Evolutionary conservation across 2,888 invertebrate species (phyloP).

Genomic region (Meliscaeva auricollis): DNA sequence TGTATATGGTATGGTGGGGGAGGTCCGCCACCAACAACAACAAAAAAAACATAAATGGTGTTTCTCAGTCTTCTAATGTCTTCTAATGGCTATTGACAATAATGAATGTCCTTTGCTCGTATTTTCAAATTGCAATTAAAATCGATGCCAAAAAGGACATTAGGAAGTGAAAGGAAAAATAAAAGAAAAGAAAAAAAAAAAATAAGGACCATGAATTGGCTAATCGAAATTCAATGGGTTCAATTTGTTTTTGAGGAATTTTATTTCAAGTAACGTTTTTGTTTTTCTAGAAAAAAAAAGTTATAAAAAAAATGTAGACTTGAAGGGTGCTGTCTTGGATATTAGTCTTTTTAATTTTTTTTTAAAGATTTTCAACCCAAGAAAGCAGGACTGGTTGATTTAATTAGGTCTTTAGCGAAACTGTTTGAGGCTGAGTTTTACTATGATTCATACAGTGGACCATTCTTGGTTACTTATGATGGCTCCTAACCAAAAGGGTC

Average conservation of each 20-base stretch:
- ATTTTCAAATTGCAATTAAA: slow-evolving; percentile 57
- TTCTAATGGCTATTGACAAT: slow-evolving; percentile 38
- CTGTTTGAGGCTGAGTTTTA: no score
- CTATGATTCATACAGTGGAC: no score
- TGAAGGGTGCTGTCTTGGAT: neutral
- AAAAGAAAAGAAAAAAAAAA: neutral
- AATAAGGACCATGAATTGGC: slow-evolving; percentile 35
- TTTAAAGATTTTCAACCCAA: no score
- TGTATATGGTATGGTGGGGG: neutral
- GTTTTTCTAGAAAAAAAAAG: neutral
- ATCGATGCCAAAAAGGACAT: slow-evolving; percentile 69
- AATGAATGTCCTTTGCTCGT: slow-evolving; percentile 45
- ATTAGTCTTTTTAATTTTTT: no score
- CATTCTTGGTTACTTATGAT: no score
- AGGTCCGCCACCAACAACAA: slow-evolving; percentile 2
- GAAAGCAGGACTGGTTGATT: no score
- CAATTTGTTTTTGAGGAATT: slow-evolving; percentile 18
- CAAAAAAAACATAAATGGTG: neutral
- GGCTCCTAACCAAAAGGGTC: no score
- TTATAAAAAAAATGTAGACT: neutral
- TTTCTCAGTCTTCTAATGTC: slow-evolving; percentile 15
- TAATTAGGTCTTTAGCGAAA: no score
- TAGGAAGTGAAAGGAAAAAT: neutral
- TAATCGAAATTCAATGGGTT: slow-evolving; percentile 53
- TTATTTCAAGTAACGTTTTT: neutral